phyloP scores from a whole-genome alignment of 2,888 invertebrate species.

The Cyrtodaria siliqua region DNA sequence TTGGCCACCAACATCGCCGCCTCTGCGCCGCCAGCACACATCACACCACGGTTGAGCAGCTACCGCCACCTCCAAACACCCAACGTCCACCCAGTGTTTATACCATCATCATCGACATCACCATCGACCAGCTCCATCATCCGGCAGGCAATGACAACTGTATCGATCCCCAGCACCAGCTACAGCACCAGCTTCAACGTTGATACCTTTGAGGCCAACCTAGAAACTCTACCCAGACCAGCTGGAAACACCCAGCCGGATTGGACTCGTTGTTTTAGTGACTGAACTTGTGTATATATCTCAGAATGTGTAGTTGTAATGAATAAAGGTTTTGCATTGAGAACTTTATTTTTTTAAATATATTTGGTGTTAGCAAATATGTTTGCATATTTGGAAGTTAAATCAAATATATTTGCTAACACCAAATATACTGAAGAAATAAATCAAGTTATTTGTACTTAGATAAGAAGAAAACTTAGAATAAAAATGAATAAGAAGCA shows the following conservation, averaged over 20 bases:
- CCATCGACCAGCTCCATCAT: constrained; percentile 31
- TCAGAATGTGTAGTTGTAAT: constrained; percentile 12
- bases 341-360: constrained; percentile 6
- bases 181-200: neutral
- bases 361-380: constrained; percentile 1
- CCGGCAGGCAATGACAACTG: constrained; percentile 35
- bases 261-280: constrained; percentile 9
- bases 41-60: constrained; percentile 31
- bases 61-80: constrained; percentile 34
- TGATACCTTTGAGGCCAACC: too few species aligned
- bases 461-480: too few species aligned
- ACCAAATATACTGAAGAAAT: too few species aligned
- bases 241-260: constrained; percentile 8
- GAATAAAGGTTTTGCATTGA: constrained; percentile 9
- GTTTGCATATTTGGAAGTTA: constrained; percentile 2
- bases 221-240: neutral
- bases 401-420: too few species aligned
- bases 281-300: constrained; percentile 9
- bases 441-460: too few species aligned
- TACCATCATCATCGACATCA: constrained; percentile 17
- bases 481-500: too few species aligned
- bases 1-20: constrained; percentile 37
- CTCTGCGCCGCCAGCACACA: constrained; percentile 36
- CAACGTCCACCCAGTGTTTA: constrained; percentile 32
- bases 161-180: constrained; percentile 24